Percentiles rank a stretch among this genome's conserved stretches.
Evolutionary conservation across 2,888 invertebrate species (phyloP).

Genomic region (Graphium colonna): DNA sequence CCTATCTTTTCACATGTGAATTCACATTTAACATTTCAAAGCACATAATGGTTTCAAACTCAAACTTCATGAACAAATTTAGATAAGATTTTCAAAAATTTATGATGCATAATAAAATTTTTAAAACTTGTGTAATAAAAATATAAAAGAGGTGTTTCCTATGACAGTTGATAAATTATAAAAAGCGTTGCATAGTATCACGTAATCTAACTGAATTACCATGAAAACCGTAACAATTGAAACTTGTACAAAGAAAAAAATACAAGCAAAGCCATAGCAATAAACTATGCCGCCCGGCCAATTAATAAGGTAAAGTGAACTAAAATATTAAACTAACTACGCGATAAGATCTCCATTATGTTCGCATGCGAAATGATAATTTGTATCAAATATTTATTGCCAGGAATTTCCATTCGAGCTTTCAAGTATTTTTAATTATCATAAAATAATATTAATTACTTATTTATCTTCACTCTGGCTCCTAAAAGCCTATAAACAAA

Average conservation of each 20-base stretch:
- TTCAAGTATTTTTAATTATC: slow-evolving; percentile 1
- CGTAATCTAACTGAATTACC: not conserved
- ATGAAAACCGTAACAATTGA: no score
- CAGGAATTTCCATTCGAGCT: slow-evolving; percentile 11
- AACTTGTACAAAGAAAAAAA: not conserved
- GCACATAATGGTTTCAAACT: no score
- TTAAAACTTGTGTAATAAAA: no score
- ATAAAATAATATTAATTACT: not conserved
- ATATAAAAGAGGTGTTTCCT: no score
- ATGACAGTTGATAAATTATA: no score
- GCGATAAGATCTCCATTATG: slow-evolving; percentile 24
- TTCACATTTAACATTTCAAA: no score
- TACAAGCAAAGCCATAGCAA: slow-evolving; percentile 5
- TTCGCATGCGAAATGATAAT: slow-evolving; percentile 27
- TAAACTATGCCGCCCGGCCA: slow-evolving; percentile 5
- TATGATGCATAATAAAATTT: no score
- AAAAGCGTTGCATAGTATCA: no score
- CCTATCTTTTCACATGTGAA: no score
- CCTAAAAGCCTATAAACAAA: not conserved
- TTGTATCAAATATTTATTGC: slow-evolving; percentile 27
- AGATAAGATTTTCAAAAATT: no score
- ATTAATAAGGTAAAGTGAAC: slow-evolving; percentile 23
- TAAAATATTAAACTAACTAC: slow-evolving; percentile 24
- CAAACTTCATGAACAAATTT: no score
- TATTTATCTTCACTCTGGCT: not conserved